phyloP scores from a whole-genome alignment of 2,113 vertebrate genomes.

The Galemys pyrenaicus region DNA sequence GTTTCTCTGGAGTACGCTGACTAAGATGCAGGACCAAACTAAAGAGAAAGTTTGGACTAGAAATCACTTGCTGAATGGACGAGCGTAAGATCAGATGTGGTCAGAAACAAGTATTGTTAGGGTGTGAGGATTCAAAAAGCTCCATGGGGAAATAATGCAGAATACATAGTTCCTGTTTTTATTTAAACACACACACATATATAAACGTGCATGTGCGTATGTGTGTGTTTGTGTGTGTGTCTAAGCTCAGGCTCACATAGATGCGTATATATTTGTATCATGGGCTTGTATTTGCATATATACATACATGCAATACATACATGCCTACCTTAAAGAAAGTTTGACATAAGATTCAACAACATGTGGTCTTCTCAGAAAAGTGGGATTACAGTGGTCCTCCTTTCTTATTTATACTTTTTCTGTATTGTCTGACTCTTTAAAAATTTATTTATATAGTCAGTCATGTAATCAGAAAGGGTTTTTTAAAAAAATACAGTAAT shows the following conservation, averaged over 20 bases:
- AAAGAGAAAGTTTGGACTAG: background rate
- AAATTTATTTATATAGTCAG: background rate
- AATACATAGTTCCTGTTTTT: background rate
- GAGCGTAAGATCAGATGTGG: background rate
- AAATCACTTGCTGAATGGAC: background rate
- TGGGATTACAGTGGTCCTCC: background rate
- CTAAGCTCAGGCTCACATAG: background rate
- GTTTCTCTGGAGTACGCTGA: background rate
- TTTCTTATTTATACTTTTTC: conserved; percentile 18
- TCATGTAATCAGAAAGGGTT: background rate
- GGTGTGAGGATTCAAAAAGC: background rate
- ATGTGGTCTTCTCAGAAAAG: background rate
- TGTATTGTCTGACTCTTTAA: background rate
- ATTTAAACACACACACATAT: background rate
- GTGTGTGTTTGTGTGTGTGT: background rate
- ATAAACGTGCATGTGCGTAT: background rate
- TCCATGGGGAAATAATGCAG: background rate
- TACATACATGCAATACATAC: background rate
- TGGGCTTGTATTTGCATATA: background rate
- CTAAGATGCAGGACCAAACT: conserved; percentile 23
- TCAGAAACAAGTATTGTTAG: background rate
- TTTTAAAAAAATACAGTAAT: background rate
- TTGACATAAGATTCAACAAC: background rate
- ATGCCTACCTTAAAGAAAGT: background rate
- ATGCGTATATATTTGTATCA: background rate